phyloP scores from a whole-genome alignment of 2,113 vertebrate genomes.

The Pterocles burchelli region DNA sequence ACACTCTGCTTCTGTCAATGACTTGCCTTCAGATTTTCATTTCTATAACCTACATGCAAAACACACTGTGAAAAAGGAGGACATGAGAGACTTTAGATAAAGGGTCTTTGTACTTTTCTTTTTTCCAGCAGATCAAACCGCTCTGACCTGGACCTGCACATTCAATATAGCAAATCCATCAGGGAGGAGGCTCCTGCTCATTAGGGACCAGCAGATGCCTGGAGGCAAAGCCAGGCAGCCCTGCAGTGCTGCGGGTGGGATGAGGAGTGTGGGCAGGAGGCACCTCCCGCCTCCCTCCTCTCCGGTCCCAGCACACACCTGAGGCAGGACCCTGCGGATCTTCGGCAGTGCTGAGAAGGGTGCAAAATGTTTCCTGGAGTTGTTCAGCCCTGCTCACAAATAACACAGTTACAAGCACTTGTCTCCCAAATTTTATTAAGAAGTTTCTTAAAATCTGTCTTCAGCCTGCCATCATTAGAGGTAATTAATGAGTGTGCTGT shows the following conservation, averaged over 20 bases:
- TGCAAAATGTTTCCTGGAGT: neutral
- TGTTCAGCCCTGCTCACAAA: neutral
- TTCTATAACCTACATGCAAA: neutral
- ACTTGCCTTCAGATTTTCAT: neutral
- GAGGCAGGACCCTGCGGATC: neutral
- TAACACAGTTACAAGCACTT: neutral
- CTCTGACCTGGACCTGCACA: neutral
- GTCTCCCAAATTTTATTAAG: neutral
- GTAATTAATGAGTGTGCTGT: neutral
- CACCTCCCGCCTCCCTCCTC: neutral
- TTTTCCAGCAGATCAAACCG: neutral
- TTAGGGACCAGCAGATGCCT: neutral
- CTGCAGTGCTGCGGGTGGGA: neutral
- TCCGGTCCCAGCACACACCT: neutral
- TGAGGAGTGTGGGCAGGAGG: neutral
- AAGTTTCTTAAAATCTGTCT: neutral
- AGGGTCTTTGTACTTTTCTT: neutral
- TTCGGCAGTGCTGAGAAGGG: neutral
- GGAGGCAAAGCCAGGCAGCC: neutral
- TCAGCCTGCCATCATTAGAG: neutral
- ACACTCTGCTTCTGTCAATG: neutral
- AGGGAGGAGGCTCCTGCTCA: neutral
- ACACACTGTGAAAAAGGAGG: fast-evolving
- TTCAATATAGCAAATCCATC: fast-evolving
- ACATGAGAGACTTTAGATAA: neutral